These are phyloP conservation scores for Petrosia ficiformis DNA, from an alignment of 37 sponge, comb jelly and placozoan species.

Conservation along the genomic window DNA sequence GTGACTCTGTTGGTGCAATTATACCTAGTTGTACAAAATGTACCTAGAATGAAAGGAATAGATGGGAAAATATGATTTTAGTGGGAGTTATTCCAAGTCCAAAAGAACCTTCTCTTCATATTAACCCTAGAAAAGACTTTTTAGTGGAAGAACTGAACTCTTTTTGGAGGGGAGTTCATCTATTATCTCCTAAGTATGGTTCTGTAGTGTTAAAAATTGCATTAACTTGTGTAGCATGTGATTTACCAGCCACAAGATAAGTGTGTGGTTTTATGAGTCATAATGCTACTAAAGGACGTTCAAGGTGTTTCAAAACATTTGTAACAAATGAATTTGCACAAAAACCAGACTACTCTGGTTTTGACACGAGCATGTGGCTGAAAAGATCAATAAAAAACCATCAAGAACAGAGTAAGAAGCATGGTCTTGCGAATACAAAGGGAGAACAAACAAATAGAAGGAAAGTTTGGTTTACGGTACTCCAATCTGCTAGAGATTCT, in stretches of 20 bases:
- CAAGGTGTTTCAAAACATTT: slow-evolving; percentile 37
- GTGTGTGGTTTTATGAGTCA: slow-evolving; percentile 32
- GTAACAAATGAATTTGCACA: slow-evolving; percentile 20
- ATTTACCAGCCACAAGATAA: slow-evolving; percentile 42
- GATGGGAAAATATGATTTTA: slow-evolving; percentile 37
- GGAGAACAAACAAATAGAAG: slow-evolving; percentile 20
- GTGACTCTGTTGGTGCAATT: slow-evolving; percentile 25
- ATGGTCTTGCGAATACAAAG: background rate
- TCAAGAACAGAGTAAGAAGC: background rate
- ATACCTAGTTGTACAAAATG: slow-evolving; percentile 28
- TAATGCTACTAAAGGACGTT: slow-evolving; percentile 22
- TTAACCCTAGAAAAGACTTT: slow-evolving; percentile 44
- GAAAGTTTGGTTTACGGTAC: slow-evolving; percentile 37
- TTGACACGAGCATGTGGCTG: slow-evolving; percentile 22
- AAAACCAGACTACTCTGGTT: slow-evolving; percentile 32
- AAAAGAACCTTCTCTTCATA: slow-evolving; percentile 27
- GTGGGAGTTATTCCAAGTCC: slow-evolving; percentile 62
- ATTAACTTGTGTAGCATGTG: slow-evolving; percentile 39
- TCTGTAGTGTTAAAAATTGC: background rate
- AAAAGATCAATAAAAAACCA: slow-evolving; percentile 2
- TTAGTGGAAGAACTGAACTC: slow-evolving; percentile 39
- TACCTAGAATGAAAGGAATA: slow-evolving; percentile 39
- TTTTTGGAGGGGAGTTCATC: slow-evolving; percentile 34
- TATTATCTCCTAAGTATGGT: background rate
- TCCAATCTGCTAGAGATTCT: slow-evolving; percentile 35